phyloP scores from a whole-genome alignment of 2,888 invertebrate species.

The Megalurothrips usitatus region DNA sequence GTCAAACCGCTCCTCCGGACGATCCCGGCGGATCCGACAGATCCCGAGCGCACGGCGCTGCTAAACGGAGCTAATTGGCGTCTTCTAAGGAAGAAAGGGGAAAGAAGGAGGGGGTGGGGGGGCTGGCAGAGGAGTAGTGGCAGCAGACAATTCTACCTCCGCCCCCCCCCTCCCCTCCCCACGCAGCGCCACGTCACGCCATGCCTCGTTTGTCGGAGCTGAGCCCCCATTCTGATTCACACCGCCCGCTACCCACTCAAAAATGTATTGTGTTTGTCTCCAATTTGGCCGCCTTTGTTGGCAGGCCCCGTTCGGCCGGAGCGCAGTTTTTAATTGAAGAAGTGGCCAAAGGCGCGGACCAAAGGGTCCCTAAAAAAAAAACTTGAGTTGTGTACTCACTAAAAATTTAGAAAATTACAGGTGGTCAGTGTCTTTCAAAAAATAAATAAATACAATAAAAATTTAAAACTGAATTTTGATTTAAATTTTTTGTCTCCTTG shows the following conservation, averaged over 20 bases:
- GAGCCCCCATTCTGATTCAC: background rate
- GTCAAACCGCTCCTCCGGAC: background rate
- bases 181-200: background rate
- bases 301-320: too few species aligned
- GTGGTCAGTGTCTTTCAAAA: too few species aligned
- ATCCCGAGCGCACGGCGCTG: background rate
- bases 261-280: too few species aligned
- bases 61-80: conserved; percentile 19
- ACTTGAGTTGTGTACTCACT: too few species aligned
- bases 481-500: too few species aligned
- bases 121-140: background rate
- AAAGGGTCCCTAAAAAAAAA: too few species aligned
- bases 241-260: background rate
- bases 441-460: too few species aligned
- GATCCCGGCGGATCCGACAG: background rate
- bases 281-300: too few species aligned
- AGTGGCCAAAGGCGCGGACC: too few species aligned
- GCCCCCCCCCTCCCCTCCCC: background rate
- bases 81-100: background rate
- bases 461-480: too few species aligned
- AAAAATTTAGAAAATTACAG: too few species aligned
- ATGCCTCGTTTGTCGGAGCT: background rate
- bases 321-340: too few species aligned
- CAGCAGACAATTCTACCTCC: background rate
- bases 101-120: background rate